phyloP scores from a whole-genome alignment of 2,888 invertebrate genomes.

The Automeris io region DNA sequence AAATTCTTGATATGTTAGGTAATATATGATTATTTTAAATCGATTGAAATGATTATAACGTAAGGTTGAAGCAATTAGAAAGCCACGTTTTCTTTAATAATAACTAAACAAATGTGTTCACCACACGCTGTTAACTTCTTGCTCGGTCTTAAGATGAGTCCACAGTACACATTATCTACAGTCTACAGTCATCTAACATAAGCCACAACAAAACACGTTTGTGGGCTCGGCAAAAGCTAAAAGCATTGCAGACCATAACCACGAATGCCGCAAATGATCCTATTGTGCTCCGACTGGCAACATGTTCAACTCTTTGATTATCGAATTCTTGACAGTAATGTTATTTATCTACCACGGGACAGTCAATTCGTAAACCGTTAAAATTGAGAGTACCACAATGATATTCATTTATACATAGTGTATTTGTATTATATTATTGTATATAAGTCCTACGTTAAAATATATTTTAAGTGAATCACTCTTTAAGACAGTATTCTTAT shows the following conservation, averaged over 20 bases:
- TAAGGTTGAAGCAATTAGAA: too few species aligned
- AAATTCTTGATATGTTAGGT: too few species aligned
- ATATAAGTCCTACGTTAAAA: too few species aligned
- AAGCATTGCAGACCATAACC: conserved; percentile 12
- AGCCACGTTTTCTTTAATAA: background rate
- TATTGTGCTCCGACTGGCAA: conserved; percentile 21
- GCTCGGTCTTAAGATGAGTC: background rate
- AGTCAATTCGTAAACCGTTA: background rate
- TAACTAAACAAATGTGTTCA: background rate
- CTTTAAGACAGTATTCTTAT: too few species aligned
- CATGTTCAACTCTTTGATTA: background rate
- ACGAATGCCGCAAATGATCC: conserved; percentile 22
- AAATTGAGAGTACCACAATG: too few species aligned
- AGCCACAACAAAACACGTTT: conserved; percentile 1
- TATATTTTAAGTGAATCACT: too few species aligned
- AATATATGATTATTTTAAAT: too few species aligned
- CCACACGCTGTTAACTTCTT: background rate
- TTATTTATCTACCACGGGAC: background rate
- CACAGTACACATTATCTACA: too few species aligned
- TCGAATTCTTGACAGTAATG: conserved; percentile 1
- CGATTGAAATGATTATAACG: too few species aligned
- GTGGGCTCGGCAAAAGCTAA: conserved; percentile 1
- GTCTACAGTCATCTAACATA: background rate
- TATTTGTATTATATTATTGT: too few species aligned
- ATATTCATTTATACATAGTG: too few species aligned